phyloP scores from a whole-genome alignment of 2,888 invertebrate species.

The Drosophila merina region DNA sequence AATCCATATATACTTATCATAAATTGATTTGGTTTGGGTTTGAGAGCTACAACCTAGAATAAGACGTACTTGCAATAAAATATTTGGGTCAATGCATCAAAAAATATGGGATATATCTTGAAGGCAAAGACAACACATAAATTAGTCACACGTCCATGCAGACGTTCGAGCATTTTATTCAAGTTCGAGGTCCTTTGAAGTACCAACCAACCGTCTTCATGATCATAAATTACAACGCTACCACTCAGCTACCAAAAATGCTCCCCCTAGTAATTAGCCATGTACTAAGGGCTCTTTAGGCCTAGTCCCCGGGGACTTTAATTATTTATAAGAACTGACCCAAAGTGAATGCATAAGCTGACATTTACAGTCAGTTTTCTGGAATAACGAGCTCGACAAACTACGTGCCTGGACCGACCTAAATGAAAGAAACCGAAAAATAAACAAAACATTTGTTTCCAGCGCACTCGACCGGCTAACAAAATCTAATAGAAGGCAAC shows the following conservation, averaged over 20 bases:
- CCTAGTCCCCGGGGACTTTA: slow-evolving; percentile 16
- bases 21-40: background rate
- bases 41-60: background rate
- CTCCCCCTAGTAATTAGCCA: slow-evolving; percentile 24
- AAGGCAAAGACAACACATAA: slow-evolving; percentile 1
- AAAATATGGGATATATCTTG: background rate
- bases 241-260: background rate
- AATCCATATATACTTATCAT: slow-evolving; percentile 3
- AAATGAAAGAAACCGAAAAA: slow-evolving; percentile 4
- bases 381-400: slow-evolving; percentile 37
- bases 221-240: slow-evolving; percentile 22
- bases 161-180: slow-evolving; percentile 4
- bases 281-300: slow-evolving; percentile 29
- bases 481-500: slow-evolving; percentile 34
- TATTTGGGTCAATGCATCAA: slow-evolving; percentile 1
- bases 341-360: slow-evolving; percentile 52
- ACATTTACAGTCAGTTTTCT: slow-evolving; percentile 34
- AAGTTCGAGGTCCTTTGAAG: slow-evolving; percentile 28
- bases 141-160: slow-evolving; percentile 14
- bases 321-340: slow-evolving; percentile 44
- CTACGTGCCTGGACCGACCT: slow-evolving; percentile 44
- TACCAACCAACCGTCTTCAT: slow-evolving; percentile 5
- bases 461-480: slow-evolving; percentile 20
- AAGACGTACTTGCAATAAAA: background rate
- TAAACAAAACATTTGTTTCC: slow-evolving; percentile 32